Evolutionary conservation across 2,113 vertebrate species (phyloP).

Genomic region (Pluvialis apricaria): DNA sequence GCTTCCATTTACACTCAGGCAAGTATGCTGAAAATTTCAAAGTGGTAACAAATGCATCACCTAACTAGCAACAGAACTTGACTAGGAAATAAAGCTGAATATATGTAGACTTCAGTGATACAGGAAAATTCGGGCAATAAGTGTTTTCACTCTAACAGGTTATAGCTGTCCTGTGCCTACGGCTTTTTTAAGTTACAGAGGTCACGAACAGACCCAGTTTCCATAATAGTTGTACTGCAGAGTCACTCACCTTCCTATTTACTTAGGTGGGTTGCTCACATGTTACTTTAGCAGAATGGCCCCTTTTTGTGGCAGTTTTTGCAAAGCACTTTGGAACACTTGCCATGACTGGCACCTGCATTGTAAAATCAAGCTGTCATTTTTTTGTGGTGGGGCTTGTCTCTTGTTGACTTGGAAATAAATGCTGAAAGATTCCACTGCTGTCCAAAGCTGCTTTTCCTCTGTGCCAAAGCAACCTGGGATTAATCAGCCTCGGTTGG

Average conservation of each 20-base stretch:
- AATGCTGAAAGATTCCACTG: not conserved
- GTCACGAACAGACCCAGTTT: not conserved
- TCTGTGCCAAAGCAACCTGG: not conserved
- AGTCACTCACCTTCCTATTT: not conserved
- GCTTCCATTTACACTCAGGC: too few species aligned
- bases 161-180: not conserved
- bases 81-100: too few species aligned
- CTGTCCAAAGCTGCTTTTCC: not conserved
- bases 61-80: too few species aligned
- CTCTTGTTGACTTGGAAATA: not conserved
- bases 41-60: too few species aligned
- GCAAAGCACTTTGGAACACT: not conserved
- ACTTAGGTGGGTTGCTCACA: not conserved
- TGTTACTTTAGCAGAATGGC: not conserved
- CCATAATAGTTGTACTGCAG: not conserved
- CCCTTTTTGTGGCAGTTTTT: not conserved
- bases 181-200: not conserved
- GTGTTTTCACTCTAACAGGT: not conserved
- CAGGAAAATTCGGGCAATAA: not conserved
- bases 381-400: not conserved
- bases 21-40: too few species aligned
- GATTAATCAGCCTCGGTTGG: not conserved
- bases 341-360: not conserved
- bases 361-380: not conserved
- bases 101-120: too few species aligned